These are phyloP conservation scores for Hycleus phaleratus DNA, from an alignment of 1,140 invertebrate genomes.

Conservation along the genomic window DNA sequence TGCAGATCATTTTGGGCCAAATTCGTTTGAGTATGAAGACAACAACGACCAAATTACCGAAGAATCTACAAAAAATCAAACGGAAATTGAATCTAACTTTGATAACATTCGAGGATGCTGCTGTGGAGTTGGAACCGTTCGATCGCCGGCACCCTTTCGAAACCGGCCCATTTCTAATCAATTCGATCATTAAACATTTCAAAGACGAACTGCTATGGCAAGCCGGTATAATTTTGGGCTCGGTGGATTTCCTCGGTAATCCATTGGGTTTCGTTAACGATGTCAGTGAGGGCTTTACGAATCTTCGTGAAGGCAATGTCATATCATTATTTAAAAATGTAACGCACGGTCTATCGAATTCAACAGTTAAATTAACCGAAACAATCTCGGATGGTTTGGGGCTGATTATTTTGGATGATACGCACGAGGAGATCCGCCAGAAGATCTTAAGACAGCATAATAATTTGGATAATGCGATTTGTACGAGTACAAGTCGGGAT, in stretches of 20 bases:
- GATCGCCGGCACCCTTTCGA: slow-evolving; percentile 81
- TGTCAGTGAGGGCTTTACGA: slow-evolving; percentile 89
- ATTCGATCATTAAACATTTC: slow-evolving; percentile 72
- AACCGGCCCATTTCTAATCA: slow-evolving; percentile 70
- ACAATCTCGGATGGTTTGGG: slow-evolving; percentile 88
- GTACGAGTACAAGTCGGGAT: slow-evolving; percentile 50
- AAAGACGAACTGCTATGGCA: slow-evolving; percentile 89
- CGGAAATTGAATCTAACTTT: slow-evolving; percentile 78
- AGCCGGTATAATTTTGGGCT: slow-evolving; percentile 89
- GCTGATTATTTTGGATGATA: slow-evolving; percentile 78
- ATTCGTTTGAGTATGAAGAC: slow-evolving; percentile 82
- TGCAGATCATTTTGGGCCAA: slow-evolving; percentile 69
- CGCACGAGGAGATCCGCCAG: slow-evolving; percentile 80
- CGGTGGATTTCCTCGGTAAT: slow-evolving; percentile 96
- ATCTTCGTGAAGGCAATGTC: slow-evolving; percentile 84
- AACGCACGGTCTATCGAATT: slow-evolving; percentile 94
- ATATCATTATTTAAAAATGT: slow-evolving; percentile 89
- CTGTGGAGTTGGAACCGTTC: slow-evolving; percentile 85
- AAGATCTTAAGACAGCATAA: slow-evolving; percentile 54
- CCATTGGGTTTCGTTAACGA: slow-evolving; percentile 93
- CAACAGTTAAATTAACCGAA: slow-evolving; percentile 85
- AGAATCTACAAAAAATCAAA: slow-evolving; percentile 73
- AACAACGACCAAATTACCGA: slow-evolving; percentile 62
- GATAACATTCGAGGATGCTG: slow-evolving; percentile 94
- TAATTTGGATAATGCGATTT: slow-evolving; percentile 5